Conservation (phyloP, 2,888 invertebrate species). For the Hesperia comma region DNA sequence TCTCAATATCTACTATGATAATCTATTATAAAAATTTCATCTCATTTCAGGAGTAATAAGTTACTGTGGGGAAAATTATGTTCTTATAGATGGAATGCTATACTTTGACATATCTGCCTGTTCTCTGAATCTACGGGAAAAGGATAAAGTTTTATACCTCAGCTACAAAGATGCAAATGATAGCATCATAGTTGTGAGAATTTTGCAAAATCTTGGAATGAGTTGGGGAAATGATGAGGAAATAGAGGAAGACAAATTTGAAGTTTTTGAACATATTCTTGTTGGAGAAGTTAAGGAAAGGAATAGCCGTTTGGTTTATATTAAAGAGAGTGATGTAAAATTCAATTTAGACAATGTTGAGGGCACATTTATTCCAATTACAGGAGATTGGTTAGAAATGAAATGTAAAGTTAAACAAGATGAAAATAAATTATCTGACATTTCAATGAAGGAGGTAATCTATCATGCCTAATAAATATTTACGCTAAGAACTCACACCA, state of each 20-base stretch:
- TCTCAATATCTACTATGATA: too few relatives aligned
- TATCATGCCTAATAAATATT: neutral
- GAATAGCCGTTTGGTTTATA: slow-evolving; percentile 63
- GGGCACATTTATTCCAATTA: slow-evolving; percentile 86
- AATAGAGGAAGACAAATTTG: slow-evolving; percentile 59
- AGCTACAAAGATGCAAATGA: slow-evolving; percentile 76
- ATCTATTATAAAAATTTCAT: neutral
- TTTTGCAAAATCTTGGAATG: slow-evolving; percentile 80
- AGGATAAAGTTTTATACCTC: slow-evolving; percentile 84
- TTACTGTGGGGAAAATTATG: slow-evolving; percentile 68
- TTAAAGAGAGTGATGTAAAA: slow-evolving; percentile 82
- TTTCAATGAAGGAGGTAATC: slow-evolving; percentile 68
- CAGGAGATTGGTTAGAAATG: slow-evolving; percentile 88
- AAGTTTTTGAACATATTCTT: slow-evolving; percentile 66
- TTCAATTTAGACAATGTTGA: slow-evolving; percentile 85
- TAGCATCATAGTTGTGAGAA: slow-evolving; percentile 80
- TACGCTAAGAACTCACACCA: too few relatives aligned
- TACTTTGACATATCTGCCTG: slow-evolving; percentile 76
- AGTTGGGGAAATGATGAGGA: slow-evolving; percentile 77
- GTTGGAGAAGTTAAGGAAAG: slow-evolving; percentile 65
- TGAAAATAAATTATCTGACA: slow-evolving; percentile 76
- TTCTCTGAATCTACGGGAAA: slow-evolving; percentile 67
- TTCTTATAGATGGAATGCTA: slow-evolving; percentile 85
- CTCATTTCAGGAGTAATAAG: slow-evolving; percentile 84
- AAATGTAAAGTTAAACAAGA: slow-evolving; percentile 86